Conservation (phyloP, 2,888 invertebrate species). For the Polia nebulosa region DNA sequence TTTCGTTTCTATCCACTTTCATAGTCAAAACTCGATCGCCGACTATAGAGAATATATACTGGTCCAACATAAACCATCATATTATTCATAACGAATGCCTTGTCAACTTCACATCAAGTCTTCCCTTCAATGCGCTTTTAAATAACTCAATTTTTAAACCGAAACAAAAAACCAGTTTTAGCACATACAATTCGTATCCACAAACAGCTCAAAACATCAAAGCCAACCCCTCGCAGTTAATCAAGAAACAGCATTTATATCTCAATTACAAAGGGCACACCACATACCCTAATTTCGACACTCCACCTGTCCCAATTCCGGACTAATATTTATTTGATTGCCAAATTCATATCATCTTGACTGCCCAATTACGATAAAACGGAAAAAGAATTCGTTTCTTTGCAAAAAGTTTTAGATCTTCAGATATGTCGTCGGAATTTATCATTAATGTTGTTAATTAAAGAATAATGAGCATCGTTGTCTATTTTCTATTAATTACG, state of each 20-base stretch:
- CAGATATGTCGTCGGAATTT: slow-evolving; percentile 70
- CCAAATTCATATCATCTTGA: slow-evolving; percentile 77
- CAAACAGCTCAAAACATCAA: slow-evolving; percentile 30
- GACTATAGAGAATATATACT: not conserved
- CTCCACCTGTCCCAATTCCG: slow-evolving; percentile 82
- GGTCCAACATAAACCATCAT: not conserved
- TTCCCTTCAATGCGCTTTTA: not conserved
- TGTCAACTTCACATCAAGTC: not conserved
- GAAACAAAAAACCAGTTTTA: not conserved
- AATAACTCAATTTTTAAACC: slow-evolving; percentile 27
- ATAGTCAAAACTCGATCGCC: not conserved
- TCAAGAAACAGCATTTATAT: slow-evolving; percentile 62
- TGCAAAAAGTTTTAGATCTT: slow-evolving; percentile 58
- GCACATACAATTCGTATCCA: slow-evolving; percentile 34
- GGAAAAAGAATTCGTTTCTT: slow-evolving; percentile 31
- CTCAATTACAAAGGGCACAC: slow-evolving; percentile 69
- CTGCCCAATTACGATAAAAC: slow-evolving; percentile 68
- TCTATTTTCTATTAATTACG: slow-evolving; percentile 58
- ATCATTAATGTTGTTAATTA: slow-evolving; percentile 69
- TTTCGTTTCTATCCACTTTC: too few relatives aligned
- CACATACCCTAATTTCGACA: slow-evolving; percentile 75
- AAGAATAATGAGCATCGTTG: slow-evolving; percentile 55
- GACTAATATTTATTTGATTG: slow-evolving; percentile 90
- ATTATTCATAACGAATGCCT: not conserved
- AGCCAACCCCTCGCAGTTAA: slow-evolving; percentile 52